These are phyloP conservation scores for Leptoclinus maculatus DNA, from an alignment of 2,797 vertebrate species.

Conservation along the genomic window DNA sequence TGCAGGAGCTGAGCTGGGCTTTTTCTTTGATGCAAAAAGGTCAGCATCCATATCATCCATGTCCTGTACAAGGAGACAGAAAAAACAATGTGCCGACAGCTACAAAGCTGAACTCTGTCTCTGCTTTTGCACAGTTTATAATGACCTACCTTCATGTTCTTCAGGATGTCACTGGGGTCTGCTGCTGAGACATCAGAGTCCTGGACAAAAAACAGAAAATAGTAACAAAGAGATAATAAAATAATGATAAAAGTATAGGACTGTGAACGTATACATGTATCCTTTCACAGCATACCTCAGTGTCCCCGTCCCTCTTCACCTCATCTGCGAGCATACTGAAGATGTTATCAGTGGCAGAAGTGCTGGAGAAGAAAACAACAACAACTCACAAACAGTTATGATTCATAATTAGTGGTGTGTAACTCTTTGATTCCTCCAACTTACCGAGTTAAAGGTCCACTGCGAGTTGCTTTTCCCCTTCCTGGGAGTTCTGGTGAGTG, in stretches of 20 bases:
- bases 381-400: not conserved
- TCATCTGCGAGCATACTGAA: slow-evolving; percentile 82
- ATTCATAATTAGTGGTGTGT: not conserved
- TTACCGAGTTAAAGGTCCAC: slow-evolving; percentile 52
- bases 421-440: slow-evolving; percentile 1
- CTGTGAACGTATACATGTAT: not conserved
- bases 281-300: slow-evolving; percentile 78
- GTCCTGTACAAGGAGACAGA: slow-evolving; percentile 73
- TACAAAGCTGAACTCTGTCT: not conserved
- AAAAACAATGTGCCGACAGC: not conserved
- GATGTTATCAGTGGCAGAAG: slow-evolving; percentile 79
- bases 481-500: slow-evolving; percentile 44
- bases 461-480: slow-evolving; percentile 21
- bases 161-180: slow-evolving; percentile 83
- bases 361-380: slow-evolving; percentile 71
- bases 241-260: not conserved
- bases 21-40: slow-evolving; percentile 84
- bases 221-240: not conserved
- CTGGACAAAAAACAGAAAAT: slow-evolving; percentile 45
- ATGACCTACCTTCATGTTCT: slow-evolving; percentile 82
- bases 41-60: slow-evolving; percentile 91
- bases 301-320: slow-evolving; percentile 55
- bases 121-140: not conserved
- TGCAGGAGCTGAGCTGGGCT: slow-evolving; percentile 69
- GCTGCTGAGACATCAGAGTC: slow-evolving; percentile 84